These are phyloP conservation scores for Aphidius colemani DNA, from an alignment of 2,888 invertebrate species.

Conservation along the genomic window DNA sequence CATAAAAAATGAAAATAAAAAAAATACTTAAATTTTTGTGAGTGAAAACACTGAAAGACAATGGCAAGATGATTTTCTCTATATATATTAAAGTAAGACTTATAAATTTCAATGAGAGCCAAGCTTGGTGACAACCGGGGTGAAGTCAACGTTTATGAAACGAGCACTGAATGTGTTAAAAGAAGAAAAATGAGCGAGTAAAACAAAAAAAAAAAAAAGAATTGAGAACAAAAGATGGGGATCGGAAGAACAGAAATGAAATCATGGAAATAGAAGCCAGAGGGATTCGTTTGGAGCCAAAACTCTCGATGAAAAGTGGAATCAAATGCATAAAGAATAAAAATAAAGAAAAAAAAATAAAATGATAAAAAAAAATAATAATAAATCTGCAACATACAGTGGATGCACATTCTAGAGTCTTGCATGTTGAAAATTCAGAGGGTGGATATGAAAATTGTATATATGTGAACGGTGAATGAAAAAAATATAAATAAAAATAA, in stretches of 20 bases:
- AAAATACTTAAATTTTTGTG: neutral
- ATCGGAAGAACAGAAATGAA: conserved; percentile 1
- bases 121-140: conserved; percentile 16
- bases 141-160: conserved; percentile 1
- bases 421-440: too few species aligned
- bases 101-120: conserved; percentile 44
- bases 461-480: too few species aligned
- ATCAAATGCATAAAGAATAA: conserved; percentile 16
- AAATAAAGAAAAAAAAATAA: conserved; percentile 10
- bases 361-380: neutral
- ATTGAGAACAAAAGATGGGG: neutral
- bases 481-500: too few species aligned
- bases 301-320: conserved; percentile 19
- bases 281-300: neutral
- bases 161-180: neutral
- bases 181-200: conserved; percentile 5
- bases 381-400: neutral
- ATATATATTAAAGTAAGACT: conserved; percentile 36
- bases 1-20: conserved; percentile 7
- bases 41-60: neutral
- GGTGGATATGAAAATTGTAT: too few species aligned
- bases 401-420: too few species aligned
- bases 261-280: neutral
- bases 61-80: conserved; percentile 14
- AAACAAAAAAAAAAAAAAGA: neutral